These are phyloP conservation scores for Lindbergichthys nudifrons DNA, from an alignment of 2,797 vertebrate genomes.

Conservation along the genomic window DNA sequence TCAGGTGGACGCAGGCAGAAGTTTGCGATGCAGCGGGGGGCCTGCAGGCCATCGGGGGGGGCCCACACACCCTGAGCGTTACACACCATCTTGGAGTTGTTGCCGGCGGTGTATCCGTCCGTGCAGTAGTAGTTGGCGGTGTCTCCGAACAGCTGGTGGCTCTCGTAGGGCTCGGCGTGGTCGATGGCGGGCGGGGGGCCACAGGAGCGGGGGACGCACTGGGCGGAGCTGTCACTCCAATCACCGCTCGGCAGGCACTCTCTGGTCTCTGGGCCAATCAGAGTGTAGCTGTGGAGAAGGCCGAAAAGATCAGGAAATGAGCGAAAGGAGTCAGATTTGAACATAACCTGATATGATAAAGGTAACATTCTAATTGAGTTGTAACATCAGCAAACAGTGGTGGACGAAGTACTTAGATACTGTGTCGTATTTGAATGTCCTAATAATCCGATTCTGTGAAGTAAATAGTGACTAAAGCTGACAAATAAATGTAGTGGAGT, in stretches of 20 bases:
- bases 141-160: conserved; percentile 94
- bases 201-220: conserved; percentile 95
- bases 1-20: conserved; percentile 93
- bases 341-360: not conserved
- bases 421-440: too few species aligned
- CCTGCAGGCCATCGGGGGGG: conserved; percentile 86
- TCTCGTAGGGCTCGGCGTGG: conserved; percentile 91
- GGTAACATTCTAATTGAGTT: not conserved
- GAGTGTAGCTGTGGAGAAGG: conserved; percentile 87
- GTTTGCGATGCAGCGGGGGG: conserved; percentile 93
- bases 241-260: conserved; percentile 89
- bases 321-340: rapidly evolving
- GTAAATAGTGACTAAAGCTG: too few species aligned
- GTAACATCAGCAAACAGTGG: not conserved
- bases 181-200: conserved; percentile 93
- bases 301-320: not conserved
- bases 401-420: too few species aligned
- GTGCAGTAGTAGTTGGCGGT: conserved; percentile 94
- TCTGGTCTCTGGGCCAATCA: conserved; percentile 89
- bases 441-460: too few species aligned
- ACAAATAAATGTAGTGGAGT: too few species aligned
- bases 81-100: conserved; percentile 93
- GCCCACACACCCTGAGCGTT: conserved; percentile 93
- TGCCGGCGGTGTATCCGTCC: conserved; percentile 92
- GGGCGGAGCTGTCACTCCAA: conserved; percentile 90